phyloP scores from a whole-genome alignment of 2,888 invertebrate species.

The Spicauda simplicius region DNA sequence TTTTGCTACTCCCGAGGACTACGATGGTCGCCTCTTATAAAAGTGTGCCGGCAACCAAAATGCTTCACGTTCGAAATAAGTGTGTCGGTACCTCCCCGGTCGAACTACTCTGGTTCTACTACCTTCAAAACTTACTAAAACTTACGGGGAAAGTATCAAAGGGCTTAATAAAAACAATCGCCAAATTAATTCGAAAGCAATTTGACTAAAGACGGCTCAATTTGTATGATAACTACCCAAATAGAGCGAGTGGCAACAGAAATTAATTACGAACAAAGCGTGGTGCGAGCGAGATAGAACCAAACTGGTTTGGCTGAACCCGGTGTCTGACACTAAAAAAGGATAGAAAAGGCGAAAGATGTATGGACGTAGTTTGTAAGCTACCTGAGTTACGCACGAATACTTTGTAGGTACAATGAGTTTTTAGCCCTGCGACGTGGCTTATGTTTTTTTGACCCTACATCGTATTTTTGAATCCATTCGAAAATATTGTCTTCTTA shows the following conservation, averaged over 20 bases:
- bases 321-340: conserved; percentile 49
- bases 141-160: background rate
- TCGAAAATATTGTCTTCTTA: too few species aligned
- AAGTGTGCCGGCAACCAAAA: too few species aligned
- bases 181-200: conserved; percentile 13
- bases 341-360: conserved; percentile 35
- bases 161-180: background rate
- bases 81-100: too few species aligned
- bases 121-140: too few species aligned
- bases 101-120: too few species aligned
- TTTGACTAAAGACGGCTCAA: conserved; percentile 22
- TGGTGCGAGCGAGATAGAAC: conserved; percentile 44
- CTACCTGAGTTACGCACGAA: conserved; percentile 63
- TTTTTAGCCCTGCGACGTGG: conserved; percentile 38
- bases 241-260: conserved; percentile 29
- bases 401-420: conserved; percentile 48
- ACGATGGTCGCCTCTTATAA: too few species aligned
- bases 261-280: conserved; percentile 44
- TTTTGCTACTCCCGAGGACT: too few species aligned
- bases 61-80: too few species aligned
- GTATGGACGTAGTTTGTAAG: conserved; percentile 50
- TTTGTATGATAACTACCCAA: conserved; percentile 25
- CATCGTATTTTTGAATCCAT: background rate
- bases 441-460: conserved; percentile 40
- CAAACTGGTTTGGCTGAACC: conserved; percentile 53